A percentile compares a stretch with the other conserved stretches of the same genome.
Evolutionary conservation across 2,797 vertebrate genomes (phyloP).

Genomic region (Australoheros facetus): DNA sequence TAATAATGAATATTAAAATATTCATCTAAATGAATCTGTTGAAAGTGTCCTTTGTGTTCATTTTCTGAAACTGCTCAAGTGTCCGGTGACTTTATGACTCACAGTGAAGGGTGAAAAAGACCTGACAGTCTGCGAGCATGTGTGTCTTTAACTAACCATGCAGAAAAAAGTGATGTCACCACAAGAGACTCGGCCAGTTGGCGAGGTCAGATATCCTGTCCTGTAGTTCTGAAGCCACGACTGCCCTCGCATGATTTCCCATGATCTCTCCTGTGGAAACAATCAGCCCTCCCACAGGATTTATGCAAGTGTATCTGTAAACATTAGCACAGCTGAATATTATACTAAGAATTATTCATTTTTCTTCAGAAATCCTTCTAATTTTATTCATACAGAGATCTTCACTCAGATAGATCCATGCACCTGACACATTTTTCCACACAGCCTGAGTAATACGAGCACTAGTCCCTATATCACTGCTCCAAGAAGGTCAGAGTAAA

Average conservation of each 20-base stretch:
- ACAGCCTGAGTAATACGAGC: conserved; percentile 36
- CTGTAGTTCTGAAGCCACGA: conserved; percentile 25
- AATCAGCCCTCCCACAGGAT: conserved; percentile 1
- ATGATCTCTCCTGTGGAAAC: conserved; percentile 32
- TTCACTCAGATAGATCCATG: conserved; percentile 4
- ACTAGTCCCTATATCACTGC: conserved; percentile 16
- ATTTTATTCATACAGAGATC: not conserved
- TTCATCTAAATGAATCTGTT: conserved; percentile 15
- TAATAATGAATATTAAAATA: conserved; percentile 9
- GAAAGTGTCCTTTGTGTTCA: not conserved
- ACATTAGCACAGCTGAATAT: not conserved
- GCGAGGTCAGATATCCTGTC: conserved; percentile 51
- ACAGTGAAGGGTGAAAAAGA: conserved; percentile 21
- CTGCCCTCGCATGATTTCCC: conserved; percentile 32
- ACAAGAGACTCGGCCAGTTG: conserved; percentile 46
- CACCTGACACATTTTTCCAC: not conserved
- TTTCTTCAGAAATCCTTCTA: not conserved
- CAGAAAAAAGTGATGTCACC: conserved; percentile 49
- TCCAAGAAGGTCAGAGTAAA: conserved; percentile 60
- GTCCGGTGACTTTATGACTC: conserved; percentile 11
- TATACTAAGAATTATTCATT: not conserved
- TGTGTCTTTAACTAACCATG: conserved; percentile 12
- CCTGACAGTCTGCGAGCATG: conserved; percentile 6
- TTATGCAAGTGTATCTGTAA: not conserved
- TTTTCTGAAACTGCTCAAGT: conserved; percentile 6